Evolutionary conservation across 1,140 invertebrate species (phyloP), one percentile per base, ranked within the genome.

Genomic region (Drosophila kanapiae): DNA sequence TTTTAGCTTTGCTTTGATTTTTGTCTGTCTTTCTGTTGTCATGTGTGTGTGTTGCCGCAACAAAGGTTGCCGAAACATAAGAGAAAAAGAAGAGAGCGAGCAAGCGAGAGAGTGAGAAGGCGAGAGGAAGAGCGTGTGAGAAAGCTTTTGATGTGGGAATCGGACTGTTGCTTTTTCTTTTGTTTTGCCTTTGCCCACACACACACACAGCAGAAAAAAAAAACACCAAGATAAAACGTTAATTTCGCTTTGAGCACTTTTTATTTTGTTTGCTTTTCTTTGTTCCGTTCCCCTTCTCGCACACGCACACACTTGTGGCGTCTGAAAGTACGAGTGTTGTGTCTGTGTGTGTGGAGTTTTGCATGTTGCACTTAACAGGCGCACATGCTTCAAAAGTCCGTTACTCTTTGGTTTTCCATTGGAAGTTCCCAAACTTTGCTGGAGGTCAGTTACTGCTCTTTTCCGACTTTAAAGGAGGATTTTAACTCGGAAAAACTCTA

Each of bases 341-440:
- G 45, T 48, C 70, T 56, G 43, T 57, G 45, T 51, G 48, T 57
- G 42, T 71, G 75, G 43, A 61, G 75, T 60, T 77, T 70, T 65
- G 62, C 83, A 82, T 79, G 53, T 64, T 76, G 76, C 71, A 70
- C 56, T 57, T 79, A 87, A 74, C 76, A 87, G 83, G 83, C 71
- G 83, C 83, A 69, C 83, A 87, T 87, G 80, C 49, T 64, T 53
- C 42, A 7, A 31, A 16, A 62, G 62, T 61, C 29, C 29, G 29
- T 18, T 54, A 58, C 35, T 43, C 53, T 42, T 43, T 16, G 49
- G 6, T 31, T 51, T 51, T 4, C 31, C 14, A 42, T 45, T 65
- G 33, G 33, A 37, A 37, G 11, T 14, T 14, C 0, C 23, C 35
- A 9, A 53, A 57, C 62, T 80, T 69, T 77, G 67, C 60, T 72